Evolutionary conservation across 2,113 vertebrate species (phyloP).

Genomic region (Micronisus gabar): DNA sequence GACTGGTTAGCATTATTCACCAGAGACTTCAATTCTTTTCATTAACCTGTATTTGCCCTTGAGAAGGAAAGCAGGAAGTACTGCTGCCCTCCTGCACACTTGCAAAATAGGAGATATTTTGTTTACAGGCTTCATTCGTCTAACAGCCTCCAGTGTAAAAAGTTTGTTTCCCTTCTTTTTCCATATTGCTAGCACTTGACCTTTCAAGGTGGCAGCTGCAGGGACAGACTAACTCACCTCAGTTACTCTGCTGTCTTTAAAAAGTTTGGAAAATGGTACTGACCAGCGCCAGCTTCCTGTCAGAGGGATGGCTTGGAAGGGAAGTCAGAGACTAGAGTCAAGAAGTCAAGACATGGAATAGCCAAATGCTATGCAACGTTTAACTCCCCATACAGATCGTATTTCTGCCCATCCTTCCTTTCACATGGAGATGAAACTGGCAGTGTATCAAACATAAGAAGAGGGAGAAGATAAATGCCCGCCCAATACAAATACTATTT

Average conservation of each 20-base stretch:
- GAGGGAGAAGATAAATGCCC: neutral
- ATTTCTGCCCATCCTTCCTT: neutral
- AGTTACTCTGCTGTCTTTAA: neutral
- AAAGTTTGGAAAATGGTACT: neutral
- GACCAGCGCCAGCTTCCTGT: neutral
- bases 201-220: neutral
- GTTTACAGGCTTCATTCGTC: neutral
- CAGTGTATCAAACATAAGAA: neutral
- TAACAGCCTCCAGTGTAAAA: neutral
- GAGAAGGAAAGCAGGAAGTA: neutral
- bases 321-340: neutral
- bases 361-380: neutral
- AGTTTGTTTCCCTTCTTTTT: neutral
- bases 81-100: neutral
- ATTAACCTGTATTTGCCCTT: neutral
- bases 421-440: neutral
- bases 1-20: neutral
- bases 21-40: neutral
- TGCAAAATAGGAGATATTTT: neutral
- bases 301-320: neutral
- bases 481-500: neutral
- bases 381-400: neutral
- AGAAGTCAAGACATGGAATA: neutral
- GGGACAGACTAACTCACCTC: neutral
- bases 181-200: rapidly evolving